A percentile compares a stretch with the other conserved stretches of the same genome.
These are phyloP conservation scores for Asteroscopus sphinx DNA, from an alignment of 2,888 invertebrate species.

Conservation along the genomic window DNA sequence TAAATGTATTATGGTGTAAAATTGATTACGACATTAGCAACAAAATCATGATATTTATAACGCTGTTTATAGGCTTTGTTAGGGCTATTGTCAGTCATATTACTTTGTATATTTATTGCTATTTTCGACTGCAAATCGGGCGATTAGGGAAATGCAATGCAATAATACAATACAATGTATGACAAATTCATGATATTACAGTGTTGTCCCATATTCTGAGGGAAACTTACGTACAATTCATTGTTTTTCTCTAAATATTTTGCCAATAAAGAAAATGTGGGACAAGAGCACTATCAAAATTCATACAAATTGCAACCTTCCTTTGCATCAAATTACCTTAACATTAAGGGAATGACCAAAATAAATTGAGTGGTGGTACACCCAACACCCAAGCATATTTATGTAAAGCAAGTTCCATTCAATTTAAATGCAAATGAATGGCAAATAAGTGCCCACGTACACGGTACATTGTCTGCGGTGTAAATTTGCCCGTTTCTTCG, in stretches of 20 bases:
- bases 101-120: slow-evolving; percentile 3
- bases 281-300: neutral
- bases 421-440: slow-evolving; percentile 60
- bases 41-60: slow-evolving; percentile 43
- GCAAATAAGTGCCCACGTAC: slow-evolving; percentile 40
- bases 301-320: neutral
- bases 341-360: slow-evolving; percentile 7
- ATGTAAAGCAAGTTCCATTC: slow-evolving; percentile 43
- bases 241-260: neutral
- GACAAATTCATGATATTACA: neutral
- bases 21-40: slow-evolving; percentile 46
- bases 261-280: neutral
- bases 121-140: neutral
- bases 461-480: slow-evolving; percentile 31
- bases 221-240: neutral
- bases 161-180: too few relatives aligned
- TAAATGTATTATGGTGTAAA: slow-evolving; percentile 54
- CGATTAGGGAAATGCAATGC: neutral
- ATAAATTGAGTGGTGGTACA: slow-evolving; percentile 30
- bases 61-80: slow-evolving; percentile 30
- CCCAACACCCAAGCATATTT: slow-evolving; percentile 19
- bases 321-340: neutral
- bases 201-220: neutral
- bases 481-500: slow-evolving; percentile 33
- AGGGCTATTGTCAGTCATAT: slow-evolving; percentile 25